Conservation (phyloP, 2,113 vertebrate genomes). For the Hydrochoerus hydrochaeris region DNA sequence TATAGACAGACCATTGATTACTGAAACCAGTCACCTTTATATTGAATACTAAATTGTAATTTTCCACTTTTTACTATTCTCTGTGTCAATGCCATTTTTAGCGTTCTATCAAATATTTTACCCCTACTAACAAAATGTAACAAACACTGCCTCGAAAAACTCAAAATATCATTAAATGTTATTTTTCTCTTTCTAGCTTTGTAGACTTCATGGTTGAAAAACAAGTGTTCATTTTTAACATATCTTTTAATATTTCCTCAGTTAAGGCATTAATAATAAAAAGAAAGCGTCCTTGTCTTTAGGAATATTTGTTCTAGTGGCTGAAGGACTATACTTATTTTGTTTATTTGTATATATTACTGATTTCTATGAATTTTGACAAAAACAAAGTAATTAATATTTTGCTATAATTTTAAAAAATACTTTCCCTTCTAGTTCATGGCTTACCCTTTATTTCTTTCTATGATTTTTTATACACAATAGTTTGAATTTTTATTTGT, state of each 20-base stretch:
- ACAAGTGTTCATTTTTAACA: neutral
- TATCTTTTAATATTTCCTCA: constrained; percentile 41
- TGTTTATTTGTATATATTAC: neutral
- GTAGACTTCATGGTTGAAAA: neutral
- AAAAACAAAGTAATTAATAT: neutral
- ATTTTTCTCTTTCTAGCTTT: neutral
- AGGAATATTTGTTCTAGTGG: neutral
- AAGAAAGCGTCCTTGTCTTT: neutral
- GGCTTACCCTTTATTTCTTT: neutral
- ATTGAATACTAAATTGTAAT: neutral
- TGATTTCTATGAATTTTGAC: neutral
- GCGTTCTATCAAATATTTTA: neutral
- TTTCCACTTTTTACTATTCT: neutral
- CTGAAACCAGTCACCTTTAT: neutral
- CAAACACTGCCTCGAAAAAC: neutral
- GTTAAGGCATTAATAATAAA: neutral
- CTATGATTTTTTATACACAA: neutral
- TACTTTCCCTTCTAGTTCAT: neutral
- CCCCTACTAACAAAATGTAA: neutral
- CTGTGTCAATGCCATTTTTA: neutral
- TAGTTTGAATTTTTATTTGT: neutral
- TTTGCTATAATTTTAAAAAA: neutral
- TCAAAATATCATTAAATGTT: neutral
- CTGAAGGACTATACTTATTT: neutral
- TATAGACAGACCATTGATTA: neutral